These are phyloP conservation scores for Drosophila cyrtoloma DNA, from an alignment of 2,888 invertebrate species.

Conservation along the genomic window DNA sequence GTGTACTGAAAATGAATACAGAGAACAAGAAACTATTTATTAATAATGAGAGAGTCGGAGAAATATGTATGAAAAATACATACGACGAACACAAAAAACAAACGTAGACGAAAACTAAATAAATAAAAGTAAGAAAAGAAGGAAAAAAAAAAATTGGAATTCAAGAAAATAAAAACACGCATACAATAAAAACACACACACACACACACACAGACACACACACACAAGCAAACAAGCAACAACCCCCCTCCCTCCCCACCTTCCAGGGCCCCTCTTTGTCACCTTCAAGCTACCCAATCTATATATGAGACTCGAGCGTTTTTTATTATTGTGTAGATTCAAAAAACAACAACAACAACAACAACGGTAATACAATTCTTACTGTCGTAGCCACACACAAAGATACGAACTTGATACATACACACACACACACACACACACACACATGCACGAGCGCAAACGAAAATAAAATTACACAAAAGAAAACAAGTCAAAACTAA, in stretches of 20 bases:
- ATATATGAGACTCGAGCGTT: constrained; percentile 58
- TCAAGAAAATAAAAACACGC: constrained; percentile 66
- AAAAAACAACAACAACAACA: constrained; percentile 60
- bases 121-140: constrained; percentile 64
- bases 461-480: constrained; percentile 79
- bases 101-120: constrained; percentile 75
- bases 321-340: constrained; percentile 75
- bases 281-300: constrained; percentile 54
- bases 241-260: constrained; percentile 8
- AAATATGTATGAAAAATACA: constrained; percentile 51
- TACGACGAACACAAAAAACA: constrained; percentile 40
- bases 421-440: constrained; percentile 45
- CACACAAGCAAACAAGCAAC: constrained; percentile 19
- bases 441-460: constrained; percentile 33
- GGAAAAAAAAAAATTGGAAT: constrained; percentile 53
- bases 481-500: constrained; percentile 79
- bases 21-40: constrained; percentile 81
- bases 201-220: constrained; percentile 28
- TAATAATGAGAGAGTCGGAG: constrained; percentile 72
- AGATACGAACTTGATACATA: constrained; percentile 76
- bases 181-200: constrained; percentile 37
- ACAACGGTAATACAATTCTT: constrained; percentile 76
- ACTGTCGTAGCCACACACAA: constrained; percentile 71
- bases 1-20: constrained; percentile 75
- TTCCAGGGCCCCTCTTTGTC: constrained; percentile 21